Evolutionary conservation across 2,888 invertebrate genomes (phyloP).

Genomic region (Netelia inedita): DNA sequence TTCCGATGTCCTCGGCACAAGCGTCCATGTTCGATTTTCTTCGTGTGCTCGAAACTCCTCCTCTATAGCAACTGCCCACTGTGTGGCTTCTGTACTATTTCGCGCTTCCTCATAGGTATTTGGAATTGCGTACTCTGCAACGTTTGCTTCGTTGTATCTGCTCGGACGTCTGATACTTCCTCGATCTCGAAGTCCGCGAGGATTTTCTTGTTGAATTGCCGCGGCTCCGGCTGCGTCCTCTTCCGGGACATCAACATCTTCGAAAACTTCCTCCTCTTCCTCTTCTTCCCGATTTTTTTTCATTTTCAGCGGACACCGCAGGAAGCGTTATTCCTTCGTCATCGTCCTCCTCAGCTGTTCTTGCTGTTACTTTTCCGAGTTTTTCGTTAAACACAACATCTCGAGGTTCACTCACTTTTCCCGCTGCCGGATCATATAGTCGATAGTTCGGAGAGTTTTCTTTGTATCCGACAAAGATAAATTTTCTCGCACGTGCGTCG

Average conservation of each 20-base stretch:
- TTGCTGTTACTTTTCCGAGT: not conserved
- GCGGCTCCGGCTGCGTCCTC: slow-evolving; percentile 1
- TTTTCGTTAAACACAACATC: slow-evolving; percentile 72
- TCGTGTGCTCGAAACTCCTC: slow-evolving; percentile 39
- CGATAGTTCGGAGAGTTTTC: slow-evolving; percentile 51
- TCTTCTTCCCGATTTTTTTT: not conserved
- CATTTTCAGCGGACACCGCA: not conserved
- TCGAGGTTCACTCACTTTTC: slow-evolving; percentile 60
- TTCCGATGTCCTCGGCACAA: slow-evolving; percentile 18
- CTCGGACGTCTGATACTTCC: not conserved
- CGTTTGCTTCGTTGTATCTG: slow-evolving; percentile 30
- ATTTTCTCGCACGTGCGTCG: not conserved
- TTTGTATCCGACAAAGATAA: slow-evolving; percentile 3
- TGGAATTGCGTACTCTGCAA: slow-evolving; percentile 19
- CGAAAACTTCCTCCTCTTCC: not conserved
- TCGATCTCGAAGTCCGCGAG: slow-evolving; percentile 26
- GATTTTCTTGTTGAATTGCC: not conserved
- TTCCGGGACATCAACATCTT: not conserved
- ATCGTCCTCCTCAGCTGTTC: not conserved
- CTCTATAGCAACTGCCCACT: slow-evolving; percentile 45
- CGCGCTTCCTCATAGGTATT: slow-evolving; percentile 9
- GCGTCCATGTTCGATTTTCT: slow-evolving; percentile 45
- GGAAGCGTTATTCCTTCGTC: slow-evolving; percentile 14
- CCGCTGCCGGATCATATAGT: slow-evolving; percentile 62
- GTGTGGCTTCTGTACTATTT: slow-evolving; percentile 23